These are phyloP conservation scores for Drosophila ustulata DNA, from an alignment of 2,888 invertebrate species.

Conservation along the genomic window DNA sequence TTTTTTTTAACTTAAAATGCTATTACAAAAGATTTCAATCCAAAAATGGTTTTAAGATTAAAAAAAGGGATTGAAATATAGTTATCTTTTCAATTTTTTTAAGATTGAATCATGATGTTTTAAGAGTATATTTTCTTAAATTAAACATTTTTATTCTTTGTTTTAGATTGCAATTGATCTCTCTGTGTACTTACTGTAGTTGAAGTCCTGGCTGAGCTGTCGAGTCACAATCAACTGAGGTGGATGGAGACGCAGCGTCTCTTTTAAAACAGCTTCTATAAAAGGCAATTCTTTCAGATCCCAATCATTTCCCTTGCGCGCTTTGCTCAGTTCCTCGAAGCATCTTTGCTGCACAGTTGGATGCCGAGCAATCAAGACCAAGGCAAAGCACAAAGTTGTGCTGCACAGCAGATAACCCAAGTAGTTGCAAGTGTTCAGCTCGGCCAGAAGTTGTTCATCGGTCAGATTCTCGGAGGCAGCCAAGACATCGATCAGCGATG, in stretches of 20 bases:
- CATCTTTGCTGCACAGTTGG: constrained; percentile 64
- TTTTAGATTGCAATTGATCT: too few species aligned
- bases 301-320: neutral
- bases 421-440: constrained; percentile 63
- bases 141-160: too few species aligned
- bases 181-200: constrained; percentile 56
- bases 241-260: constrained; percentile 88
- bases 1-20: too few species aligned
- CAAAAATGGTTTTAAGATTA: too few species aligned
- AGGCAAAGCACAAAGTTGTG: constrained; percentile 58
- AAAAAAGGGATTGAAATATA: too few species aligned
- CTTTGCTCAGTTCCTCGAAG: constrained; percentile 43
- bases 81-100: too few species aligned
- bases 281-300: constrained; percentile 38
- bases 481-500: constrained; percentile 57
- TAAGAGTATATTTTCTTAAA: too few species aligned
- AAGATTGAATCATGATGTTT: too few species aligned
- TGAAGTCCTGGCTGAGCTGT: constrained; percentile 57
- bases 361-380: constrained; percentile 65
- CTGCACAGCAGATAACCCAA: constrained; percentile 59
- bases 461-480: constrained; percentile 15
- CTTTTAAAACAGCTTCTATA: constrained; percentile 86
- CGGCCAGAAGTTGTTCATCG: constrained; percentile 49
- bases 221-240: constrained; percentile 85
- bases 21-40: too few species aligned